phyloP scores from a whole-genome alignment of 2,797 vertebrate genomes.

The Pseudotriccus pelzelni region DNA sequence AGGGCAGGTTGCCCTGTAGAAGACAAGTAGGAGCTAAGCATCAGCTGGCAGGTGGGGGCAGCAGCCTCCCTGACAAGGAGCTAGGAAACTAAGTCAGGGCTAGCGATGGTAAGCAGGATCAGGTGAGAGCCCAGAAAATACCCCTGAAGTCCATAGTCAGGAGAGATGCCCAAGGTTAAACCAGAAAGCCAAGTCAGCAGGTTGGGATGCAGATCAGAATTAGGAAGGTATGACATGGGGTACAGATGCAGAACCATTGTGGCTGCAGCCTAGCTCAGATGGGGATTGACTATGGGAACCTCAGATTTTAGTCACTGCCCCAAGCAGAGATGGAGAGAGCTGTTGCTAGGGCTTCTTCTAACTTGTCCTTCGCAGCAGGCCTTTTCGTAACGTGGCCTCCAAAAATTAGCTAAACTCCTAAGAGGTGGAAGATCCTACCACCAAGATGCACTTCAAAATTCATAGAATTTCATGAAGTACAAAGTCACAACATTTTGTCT shows the following conservation, averaged over 20 bases:
- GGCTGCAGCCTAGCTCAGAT: background rate
- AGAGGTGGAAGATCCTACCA: accelerated
- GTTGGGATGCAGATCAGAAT: background rate
- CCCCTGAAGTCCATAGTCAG: background rate
- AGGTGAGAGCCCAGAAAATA: background rate
- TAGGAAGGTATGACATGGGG: accelerated
- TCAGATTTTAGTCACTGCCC: background rate
- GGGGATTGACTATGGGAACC: accelerated
- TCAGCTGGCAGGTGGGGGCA: background rate
- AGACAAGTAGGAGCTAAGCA: accelerated
- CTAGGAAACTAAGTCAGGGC: background rate
- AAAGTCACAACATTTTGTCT: background rate
- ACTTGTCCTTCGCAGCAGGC: background rate
- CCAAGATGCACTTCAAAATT: background rate
- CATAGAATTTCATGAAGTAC: background rate
- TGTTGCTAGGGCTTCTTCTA: background rate
- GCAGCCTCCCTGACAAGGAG: background rate
- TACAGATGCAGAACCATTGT: background rate
- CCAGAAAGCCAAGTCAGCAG: background rate
- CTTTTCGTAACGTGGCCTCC: accelerated
- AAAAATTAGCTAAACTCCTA: background rate
- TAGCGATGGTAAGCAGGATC: background rate
- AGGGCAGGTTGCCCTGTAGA: background rate
- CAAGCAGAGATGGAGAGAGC: background rate
- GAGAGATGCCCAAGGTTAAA: background rate